Evolutionary conservation across 2,888 invertebrate genomes (phyloP), one percentile per base, ranked within the genome.

Genomic region (Epistrophe grossulariae): DNA sequence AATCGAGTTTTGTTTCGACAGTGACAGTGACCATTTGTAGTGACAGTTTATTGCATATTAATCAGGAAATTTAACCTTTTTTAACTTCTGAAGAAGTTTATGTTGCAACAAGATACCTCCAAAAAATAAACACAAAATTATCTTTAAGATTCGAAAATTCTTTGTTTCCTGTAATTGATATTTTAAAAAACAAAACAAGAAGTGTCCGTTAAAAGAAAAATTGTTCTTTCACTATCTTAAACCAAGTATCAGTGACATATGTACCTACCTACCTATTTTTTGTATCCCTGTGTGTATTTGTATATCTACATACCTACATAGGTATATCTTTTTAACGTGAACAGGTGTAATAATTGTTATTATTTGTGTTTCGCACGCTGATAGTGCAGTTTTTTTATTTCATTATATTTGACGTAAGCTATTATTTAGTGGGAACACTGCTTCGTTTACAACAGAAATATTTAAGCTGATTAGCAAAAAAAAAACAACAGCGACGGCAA

Each of bases 361-460:
- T 84, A 55, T 79, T 87, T 82, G 82, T 71, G 74, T 79, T 87
- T 87, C 82, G 74, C 85, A 82, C 82, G 85, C 82, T 79, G 74
- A 87, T 79, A 81, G 66, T 43, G 57, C 52, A 35, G 35, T 52
- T 50, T 73, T 59, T n/a, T 38, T 38, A 6, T 38, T 35, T 31
- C 7, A 7, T 7, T 31, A 0, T 6, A 9, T 35, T 59, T 59
- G 59, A 35, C 35, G 31, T 55, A n/a, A 55, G 55, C 35, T 59
- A 38, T 59, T n/a, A n/a, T 59, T 59, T 35, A 11, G 68, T 74
- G 74, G 35, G 60, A 74, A 52, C 1, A 45, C 35, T 60, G 15
- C 45, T 28, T 24, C 17, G 11, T 59, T 48, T 6, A 73, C 28
- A 79, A 66, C 15, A 72, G 38, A 35, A 35, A 5, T 31, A 31